Evolutionary conservation across 2,113 vertebrate species (phyloP).

Genomic region (Sylvilagus bachmani): DNA sequence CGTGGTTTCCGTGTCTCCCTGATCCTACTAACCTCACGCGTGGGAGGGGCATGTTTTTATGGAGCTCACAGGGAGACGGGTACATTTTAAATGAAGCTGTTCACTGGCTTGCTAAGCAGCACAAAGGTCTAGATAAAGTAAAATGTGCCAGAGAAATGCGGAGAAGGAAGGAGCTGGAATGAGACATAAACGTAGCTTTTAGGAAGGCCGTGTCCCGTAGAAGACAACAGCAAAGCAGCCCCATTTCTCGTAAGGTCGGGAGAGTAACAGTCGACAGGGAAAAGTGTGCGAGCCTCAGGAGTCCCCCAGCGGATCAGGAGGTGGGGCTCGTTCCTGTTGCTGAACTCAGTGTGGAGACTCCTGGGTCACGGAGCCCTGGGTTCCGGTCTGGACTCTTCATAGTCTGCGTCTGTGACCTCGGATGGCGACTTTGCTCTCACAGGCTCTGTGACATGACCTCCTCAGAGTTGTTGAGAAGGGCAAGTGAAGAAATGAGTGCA

Average conservation of each 20-base stretch:
- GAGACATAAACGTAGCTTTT: constrained; percentile 34
- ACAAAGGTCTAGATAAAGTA: constrained; percentile 1
- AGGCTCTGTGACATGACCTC: neutral
- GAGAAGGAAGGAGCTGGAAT: constrained; percentile 4
- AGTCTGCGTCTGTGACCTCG: neutral
- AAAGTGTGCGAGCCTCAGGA: neutral
- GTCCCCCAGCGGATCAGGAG: neutral
- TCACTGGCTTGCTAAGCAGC: constrained; percentile 55
- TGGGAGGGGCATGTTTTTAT: neutral
- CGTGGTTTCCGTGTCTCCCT: constrained; percentile 20
- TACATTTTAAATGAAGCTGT: constrained; percentile 55
- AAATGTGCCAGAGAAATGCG: constrained; percentile 10
- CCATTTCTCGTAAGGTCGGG: constrained; percentile 49
- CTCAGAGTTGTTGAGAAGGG: neutral
- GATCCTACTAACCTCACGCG: neutral
- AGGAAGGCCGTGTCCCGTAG: neutral
- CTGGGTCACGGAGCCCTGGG: neutral
- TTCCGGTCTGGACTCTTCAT: neutral
- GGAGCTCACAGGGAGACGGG: neutral
- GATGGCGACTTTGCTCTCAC: neutral
- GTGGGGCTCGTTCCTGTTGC: neutral
- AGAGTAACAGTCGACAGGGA: neutral
- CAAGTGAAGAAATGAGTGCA: neutral
- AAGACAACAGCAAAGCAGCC: neutral
- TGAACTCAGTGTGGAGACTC: neutral